Evolutionary conservation across 2,113 vertebrate species (phyloP).

Genomic region (Columba livia): DNA sequence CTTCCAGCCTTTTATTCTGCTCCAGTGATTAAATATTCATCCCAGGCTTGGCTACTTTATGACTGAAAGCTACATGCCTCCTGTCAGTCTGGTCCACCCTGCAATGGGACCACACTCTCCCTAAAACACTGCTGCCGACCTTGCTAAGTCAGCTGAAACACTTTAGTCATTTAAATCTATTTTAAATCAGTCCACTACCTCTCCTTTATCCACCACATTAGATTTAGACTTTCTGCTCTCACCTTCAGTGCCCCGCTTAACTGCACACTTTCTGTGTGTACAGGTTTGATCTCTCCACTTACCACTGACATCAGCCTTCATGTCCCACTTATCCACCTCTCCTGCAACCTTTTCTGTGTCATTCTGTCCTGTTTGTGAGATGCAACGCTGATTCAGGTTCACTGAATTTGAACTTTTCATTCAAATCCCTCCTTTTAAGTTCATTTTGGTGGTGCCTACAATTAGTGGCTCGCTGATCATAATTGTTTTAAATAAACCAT

Average conservation of each 20-base stretch:
- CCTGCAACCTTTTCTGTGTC: background rate
- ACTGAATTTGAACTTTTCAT: slow-evolving; percentile 20
- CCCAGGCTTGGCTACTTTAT: background rate
- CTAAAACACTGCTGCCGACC: background rate
- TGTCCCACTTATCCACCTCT: background rate
- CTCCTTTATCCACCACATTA: background rate
- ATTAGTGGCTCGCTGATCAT: slow-evolving; percentile 42
- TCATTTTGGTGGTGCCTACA: background rate
- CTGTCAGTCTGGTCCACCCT: background rate
- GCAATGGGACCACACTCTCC: background rate
- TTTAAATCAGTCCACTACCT: background rate
- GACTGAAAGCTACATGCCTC: background rate
- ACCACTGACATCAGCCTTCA: background rate
- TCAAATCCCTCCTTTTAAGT: background rate
- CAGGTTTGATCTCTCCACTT: background rate
- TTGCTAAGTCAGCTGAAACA: background rate
- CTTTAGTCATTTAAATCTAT: background rate
- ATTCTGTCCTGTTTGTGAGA: background rate
- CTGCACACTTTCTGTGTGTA: background rate
- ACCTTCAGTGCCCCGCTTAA: background rate
- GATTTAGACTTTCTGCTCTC: slow-evolving; percentile 1
- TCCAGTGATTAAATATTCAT: background rate
- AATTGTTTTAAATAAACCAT: slow-evolving; percentile 64
- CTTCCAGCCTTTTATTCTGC: background rate
- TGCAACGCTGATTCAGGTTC: background rate